phyloP scores from a whole-genome alignment of 2,888 invertebrate genomes.

The Aphodius granarius region DNA sequence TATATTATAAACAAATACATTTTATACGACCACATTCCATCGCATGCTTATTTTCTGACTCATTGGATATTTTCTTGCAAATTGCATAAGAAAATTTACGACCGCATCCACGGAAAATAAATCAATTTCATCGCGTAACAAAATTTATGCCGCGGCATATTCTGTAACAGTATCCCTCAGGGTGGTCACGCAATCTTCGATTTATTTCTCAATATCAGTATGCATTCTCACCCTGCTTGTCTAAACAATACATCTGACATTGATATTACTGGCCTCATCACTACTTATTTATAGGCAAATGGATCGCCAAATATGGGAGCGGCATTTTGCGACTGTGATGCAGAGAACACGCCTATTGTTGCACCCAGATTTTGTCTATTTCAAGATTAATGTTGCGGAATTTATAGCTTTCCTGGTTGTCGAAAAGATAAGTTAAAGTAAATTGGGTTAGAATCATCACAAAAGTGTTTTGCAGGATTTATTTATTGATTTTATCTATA shows the following conservation, averaged over 20 bases:
- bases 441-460: background rate
- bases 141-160: background rate
- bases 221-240: background rate
- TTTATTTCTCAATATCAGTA: background rate
- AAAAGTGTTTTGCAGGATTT: background rate
- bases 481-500: background rate
- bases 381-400: background rate
- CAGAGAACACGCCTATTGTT: conserved; percentile 3
- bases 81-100: background rate
- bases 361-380: background rate
- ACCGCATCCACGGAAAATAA: background rate
- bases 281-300: conserved; percentile 30
- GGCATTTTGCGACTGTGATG: conserved; percentile 6
- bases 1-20: background rate
- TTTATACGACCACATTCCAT: background rate
- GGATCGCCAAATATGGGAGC: conserved; percentile 35
- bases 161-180: background rate
- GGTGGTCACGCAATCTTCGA: background rate
- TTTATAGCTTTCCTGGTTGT: background rate
- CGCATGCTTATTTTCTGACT: background rate
- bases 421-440: background rate
- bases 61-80: background rate
- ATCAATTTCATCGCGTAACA: background rate
- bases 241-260: conserved; percentile 9
- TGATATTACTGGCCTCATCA: conserved; percentile 15